Evolutionary conservation across 2,888 invertebrate genomes (phyloP).

Genomic region (Euplexia lucipara): DNA sequence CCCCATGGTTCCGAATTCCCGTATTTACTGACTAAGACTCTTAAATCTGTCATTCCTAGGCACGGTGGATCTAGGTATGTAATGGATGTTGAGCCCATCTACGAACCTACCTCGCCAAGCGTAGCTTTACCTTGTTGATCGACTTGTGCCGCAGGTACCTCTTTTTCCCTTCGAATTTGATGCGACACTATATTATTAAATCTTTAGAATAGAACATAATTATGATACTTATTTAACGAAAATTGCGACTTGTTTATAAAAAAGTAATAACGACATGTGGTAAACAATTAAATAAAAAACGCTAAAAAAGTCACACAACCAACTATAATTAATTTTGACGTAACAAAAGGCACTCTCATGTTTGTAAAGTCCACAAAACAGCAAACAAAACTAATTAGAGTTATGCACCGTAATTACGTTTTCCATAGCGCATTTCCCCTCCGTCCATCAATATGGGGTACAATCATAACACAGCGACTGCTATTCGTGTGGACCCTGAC

Average conservation of each 20-base stretch:
- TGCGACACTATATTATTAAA: no score
- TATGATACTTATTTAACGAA: not conserved
- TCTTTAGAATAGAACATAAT: not conserved
- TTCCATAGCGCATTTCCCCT: constrained; percentile 43
- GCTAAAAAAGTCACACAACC: not conserved
- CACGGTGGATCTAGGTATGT: not conserved
- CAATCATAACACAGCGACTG: constrained; percentile 25
- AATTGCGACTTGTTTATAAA: no score
- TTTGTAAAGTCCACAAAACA: constrained; percentile 25
- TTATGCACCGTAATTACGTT: constrained; percentile 44
- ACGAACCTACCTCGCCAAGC: not conserved
- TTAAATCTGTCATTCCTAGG: not conserved
- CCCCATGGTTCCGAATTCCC: no score
- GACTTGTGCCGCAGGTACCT: not conserved
- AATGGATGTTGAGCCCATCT: not conserved
- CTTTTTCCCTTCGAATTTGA: not conserved
- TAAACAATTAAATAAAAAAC: not conserved
- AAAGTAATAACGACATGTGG: not conserved
- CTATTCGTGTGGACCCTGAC: constrained; percentile 69
- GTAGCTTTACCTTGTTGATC: not conserved
- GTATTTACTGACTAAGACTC: not conserved
- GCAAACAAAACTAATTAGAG: constrained; percentile 45
- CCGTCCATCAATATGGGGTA: constrained; percentile 43
- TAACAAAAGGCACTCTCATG: constrained; percentile 16
- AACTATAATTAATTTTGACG: constrained; percentile 28